These are phyloP conservation scores for Hypselothyrea guttata DNA, from an alignment of 2,888 invertebrate genomes.

Conservation along the genomic window DNA sequence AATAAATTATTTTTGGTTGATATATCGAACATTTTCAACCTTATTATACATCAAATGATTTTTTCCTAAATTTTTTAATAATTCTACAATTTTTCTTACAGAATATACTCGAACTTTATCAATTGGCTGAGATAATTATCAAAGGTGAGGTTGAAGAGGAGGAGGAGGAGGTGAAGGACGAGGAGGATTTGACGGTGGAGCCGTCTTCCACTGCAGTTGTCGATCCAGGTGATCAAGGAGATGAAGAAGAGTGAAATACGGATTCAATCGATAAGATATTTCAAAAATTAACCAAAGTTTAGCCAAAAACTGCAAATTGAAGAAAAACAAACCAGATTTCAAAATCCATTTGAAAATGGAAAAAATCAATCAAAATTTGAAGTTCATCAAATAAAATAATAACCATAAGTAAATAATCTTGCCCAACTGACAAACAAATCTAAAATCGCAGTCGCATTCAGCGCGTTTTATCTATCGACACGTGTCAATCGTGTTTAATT, in stretches of 20 bases:
- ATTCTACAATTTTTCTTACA: too few species aligned
- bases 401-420: too few species aligned
- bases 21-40: too few species aligned
- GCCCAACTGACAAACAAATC: too few species aligned
- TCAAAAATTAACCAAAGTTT: conserved; percentile 1
- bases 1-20: too few species aligned
- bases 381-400: too few species aligned
- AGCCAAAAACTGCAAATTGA: background rate
- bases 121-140: conserved; percentile 85
- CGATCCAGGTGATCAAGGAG: background rate
- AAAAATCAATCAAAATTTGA: too few species aligned
- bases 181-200: too few species aligned
- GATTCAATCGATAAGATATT: conserved; percentile 1
- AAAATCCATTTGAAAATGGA: too few species aligned
- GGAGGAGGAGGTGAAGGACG: conserved; percentile 38
- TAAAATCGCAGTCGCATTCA: conserved; percentile 34
- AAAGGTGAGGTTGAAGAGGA: conserved; percentile 80
- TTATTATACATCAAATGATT: too few species aligned
- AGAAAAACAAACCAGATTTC: background rate
- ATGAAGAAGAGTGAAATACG: background rate
- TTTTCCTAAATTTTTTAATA: too few species aligned
- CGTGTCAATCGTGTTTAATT: conserved; percentile 64
- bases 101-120: conserved; percentile 86
- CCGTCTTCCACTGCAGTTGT: too few species aligned
- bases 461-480: conserved; percentile 41